Evolutionary conservation across 1,140 invertebrate genomes (phyloP).

Genomic region (Euwallacea fornicatus): DNA sequence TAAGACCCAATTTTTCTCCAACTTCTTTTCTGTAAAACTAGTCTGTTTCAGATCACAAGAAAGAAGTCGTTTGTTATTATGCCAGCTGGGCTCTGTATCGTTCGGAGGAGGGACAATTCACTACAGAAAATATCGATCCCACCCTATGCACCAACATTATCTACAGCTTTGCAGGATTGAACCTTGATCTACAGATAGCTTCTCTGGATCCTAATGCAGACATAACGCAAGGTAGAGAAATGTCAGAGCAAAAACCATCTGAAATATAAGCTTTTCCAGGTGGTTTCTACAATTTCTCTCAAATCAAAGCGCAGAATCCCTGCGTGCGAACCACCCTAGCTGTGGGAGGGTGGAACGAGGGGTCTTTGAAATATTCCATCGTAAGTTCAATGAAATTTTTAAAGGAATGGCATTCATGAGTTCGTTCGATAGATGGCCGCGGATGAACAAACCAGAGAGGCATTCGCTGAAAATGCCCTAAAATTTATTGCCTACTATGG

Average conservation of each 20-base stretch:
- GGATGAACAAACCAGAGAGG: constrained; percentile 52
- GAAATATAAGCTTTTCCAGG: constrained; percentile 10
- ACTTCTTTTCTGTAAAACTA: too few species aligned
- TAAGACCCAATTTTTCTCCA: too few species aligned
- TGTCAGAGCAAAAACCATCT: background rate
- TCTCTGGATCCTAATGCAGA: constrained; percentile 69
- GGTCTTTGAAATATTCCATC: constrained; percentile 66
- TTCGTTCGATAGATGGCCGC: constrained; percentile 51
- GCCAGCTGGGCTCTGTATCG: constrained; percentile 75
- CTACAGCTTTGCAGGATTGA: constrained; percentile 70
- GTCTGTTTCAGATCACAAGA: background rate
- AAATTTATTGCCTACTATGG: constrained; percentile 63
- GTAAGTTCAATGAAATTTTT: constrained; percentile 45
- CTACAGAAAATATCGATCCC: constrained; percentile 68
- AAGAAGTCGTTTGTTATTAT: constrained; percentile 66
- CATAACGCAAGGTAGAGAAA: constrained; percentile 46
- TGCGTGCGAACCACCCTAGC: constrained; percentile 68
- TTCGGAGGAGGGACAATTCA: constrained; percentile 63
- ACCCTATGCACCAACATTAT: constrained; percentile 72
- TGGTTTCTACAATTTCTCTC: constrained; percentile 55
- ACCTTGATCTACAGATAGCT: constrained; percentile 55
- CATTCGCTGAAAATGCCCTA: constrained; percentile 63
- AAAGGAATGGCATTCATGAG: too few species aligned
- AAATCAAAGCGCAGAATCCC: constrained; percentile 64
- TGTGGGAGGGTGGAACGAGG: constrained; percentile 78